Evolutionary conservation across 2,797 vertebrate genomes (phyloP).

Genomic region (Tragopan temminckii): DNA sequence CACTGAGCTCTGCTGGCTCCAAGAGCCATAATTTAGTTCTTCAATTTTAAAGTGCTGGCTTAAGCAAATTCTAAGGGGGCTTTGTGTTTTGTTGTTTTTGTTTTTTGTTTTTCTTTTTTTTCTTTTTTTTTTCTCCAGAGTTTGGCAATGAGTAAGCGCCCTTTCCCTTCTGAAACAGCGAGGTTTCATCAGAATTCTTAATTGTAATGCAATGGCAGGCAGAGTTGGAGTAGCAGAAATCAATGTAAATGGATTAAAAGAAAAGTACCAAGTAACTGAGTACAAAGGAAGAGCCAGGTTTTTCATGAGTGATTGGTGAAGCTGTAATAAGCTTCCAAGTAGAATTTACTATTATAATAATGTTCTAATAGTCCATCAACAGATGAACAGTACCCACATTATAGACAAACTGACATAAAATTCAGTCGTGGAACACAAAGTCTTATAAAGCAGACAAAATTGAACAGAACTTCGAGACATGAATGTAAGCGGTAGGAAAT

Average conservation of each 20-base stretch:
- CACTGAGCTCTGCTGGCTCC: not conserved
- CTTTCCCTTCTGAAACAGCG: constrained; percentile 71
- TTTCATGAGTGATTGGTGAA: constrained; percentile 44
- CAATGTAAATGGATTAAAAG: constrained; percentile 74
- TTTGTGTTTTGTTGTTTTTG: not conserved
- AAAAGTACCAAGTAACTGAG: constrained; percentile 35
- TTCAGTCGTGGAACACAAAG: not conserved
- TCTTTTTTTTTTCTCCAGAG: constrained; percentile 1
- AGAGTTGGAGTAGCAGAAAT: constrained; percentile 71
- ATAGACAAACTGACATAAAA: not conserved
- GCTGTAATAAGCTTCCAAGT: not conserved
- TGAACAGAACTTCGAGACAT: not conserved
- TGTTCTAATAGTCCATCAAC: not conserved
- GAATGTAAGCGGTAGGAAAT: not conserved
- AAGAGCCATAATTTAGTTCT: not conserved
- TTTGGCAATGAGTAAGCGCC: constrained; percentile 35
- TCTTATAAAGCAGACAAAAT: not conserved
- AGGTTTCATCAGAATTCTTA: constrained; percentile 67
- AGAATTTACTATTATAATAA: not conserved
- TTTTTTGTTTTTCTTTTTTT: not conserved
- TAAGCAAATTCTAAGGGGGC: constrained; percentile 32
- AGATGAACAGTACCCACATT: not conserved
- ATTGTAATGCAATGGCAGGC: constrained; percentile 64
- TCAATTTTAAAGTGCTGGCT: constrained; percentile 37
- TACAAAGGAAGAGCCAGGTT: constrained; percentile 37